These are phyloP conservation scores for Crepidodera aurea DNA, from an alignment of 2,888 invertebrate species.

Conservation along the genomic window DNA sequence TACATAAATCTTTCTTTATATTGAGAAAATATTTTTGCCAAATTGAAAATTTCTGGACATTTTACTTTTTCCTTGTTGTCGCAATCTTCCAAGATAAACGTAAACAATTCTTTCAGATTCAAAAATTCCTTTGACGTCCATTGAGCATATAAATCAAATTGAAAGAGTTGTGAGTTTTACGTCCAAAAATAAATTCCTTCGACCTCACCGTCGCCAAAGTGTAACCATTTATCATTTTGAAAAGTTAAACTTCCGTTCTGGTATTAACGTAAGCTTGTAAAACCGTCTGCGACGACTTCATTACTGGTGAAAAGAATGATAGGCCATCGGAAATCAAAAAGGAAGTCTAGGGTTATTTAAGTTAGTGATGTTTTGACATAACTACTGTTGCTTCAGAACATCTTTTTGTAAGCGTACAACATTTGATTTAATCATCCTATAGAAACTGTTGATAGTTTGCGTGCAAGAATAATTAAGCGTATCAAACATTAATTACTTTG, in stretches of 20 bases:
- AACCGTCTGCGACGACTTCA: not conserved
- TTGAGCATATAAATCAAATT: not conserved
- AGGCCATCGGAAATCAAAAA: not conserved
- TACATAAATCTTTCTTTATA: too few relatives aligned
- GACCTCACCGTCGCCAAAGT: not conserved
- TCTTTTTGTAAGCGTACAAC: too few relatives aligned
- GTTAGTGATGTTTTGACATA: not conserved
- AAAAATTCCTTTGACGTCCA: not conserved
- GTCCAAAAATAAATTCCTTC: not conserved
- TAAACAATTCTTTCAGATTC: too few relatives aligned
- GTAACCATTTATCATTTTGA: conserved; percentile 4
- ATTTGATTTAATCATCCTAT: too few relatives aligned
- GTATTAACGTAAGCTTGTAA: not conserved
- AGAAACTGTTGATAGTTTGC: too few relatives aligned
- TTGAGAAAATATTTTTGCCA: too few relatives aligned
- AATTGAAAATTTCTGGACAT: too few relatives aligned
- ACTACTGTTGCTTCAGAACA: too few relatives aligned
- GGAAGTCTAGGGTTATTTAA: conserved; percentile 5
- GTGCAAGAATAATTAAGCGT: too few relatives aligned
- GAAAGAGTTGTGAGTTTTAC: not conserved
- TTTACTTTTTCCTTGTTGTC: too few relatives aligned
- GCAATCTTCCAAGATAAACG: too few relatives aligned
- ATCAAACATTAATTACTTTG: too few relatives aligned
- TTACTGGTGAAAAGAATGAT: not conserved
- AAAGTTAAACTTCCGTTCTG: conserved; percentile 10